Base-by-base conservation (phyloP, 53 echinoderm and acorn worm genomes). In the Holothuria scabra region DNA sequence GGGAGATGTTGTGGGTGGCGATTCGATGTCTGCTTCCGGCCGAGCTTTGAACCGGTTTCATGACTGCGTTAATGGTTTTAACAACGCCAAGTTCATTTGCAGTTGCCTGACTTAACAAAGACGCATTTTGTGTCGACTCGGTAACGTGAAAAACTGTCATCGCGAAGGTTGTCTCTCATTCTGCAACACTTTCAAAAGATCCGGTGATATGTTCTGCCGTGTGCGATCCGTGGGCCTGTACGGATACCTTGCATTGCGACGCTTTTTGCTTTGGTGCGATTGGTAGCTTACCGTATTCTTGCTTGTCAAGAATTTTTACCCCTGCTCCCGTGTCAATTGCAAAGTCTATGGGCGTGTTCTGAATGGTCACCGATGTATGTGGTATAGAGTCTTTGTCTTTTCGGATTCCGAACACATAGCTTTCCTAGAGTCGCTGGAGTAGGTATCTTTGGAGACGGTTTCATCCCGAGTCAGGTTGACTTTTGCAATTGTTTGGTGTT, bases 321-420 rank as follows among this genome's bases (percentile, higher is more conserved):
- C 76, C 56, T 32, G 69, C 69, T 29, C 69, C 69, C 20, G 69
- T 76, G 52, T 76, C 76, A 28, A 76, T 76, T 4, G 52, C 56
- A 24, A 76, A 49, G 21, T 76, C 56, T 21, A 76, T 24, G 7
- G 78, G 78, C 13, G 32, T 56, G 8, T 29, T 56, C 57, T 58
- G 56, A 8, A 78, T 56, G 9, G 5, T n/a, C 5, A 78, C 18
- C 9, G 78, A 57, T 5, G 28, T 29, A 56, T 78, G 78, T 7
- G 78, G 32, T 8, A 71, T 1, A 6, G 31, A 33, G n/a, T 69
- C 69, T 5, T 69, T 69, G 3, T 6, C 33, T 34, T 69, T 33
- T 12, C 8, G 34, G 33, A 69, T 69, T n/a, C 33, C 33, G 21
- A 30, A 69, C 8, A 69, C 69, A 31, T 69, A 69, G 9, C 8